Percentiles rank a stretch among this genome's conserved stretches.
phyloP scores from a whole-genome alignment of 1,140 invertebrate genomes.

The Laupala kohalensis region DNA sequence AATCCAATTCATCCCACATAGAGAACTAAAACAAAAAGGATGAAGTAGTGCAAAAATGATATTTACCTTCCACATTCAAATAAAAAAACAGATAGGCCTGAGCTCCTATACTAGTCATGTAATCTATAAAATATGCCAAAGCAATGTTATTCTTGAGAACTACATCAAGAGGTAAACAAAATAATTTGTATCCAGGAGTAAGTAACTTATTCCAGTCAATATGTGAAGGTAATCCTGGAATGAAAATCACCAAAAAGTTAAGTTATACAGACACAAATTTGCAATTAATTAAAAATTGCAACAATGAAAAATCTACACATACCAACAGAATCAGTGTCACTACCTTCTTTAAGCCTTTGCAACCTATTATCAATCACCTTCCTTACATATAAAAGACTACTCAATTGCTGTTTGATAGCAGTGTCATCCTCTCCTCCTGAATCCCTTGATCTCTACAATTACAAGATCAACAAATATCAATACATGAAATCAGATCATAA shows the following conservation, averaged over 20 bases:
- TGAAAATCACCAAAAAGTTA: background rate
- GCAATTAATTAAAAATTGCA: background rate
- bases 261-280: background rate
- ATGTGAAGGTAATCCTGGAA: constrained; percentile 25
- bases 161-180: constrained; percentile 57
- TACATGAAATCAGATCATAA: too few relatives aligned
- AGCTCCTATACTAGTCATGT: constrained; percentile 54
- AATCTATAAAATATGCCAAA: constrained; percentile 70
- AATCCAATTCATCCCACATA: too few relatives aligned
- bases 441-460: constrained; percentile 57
- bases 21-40: background rate
- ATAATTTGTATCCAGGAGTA: constrained; percentile 43
- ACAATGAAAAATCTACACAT: background rate
- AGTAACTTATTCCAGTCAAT: constrained; percentile 38
- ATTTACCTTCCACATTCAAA: constrained; percentile 58
- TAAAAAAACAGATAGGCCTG: constrained; percentile 69
- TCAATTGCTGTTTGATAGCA: constrained; percentile 76
- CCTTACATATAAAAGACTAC: constrained; percentile 68
- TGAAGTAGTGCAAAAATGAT: background rate
- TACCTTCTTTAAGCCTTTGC: constrained; percentile 42
- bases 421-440: constrained; percentile 70
- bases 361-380: constrained; percentile 57
- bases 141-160: constrained; percentile 70
- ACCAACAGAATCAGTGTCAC: constrained; percentile 35
- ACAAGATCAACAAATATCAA: background rate